Percentiles rank a stretch among this genome's conserved stretches.
These are phyloP conservation scores for Lysandra coridon DNA, from an alignment of 2,888 invertebrate species.

Conservation along the genomic window DNA sequence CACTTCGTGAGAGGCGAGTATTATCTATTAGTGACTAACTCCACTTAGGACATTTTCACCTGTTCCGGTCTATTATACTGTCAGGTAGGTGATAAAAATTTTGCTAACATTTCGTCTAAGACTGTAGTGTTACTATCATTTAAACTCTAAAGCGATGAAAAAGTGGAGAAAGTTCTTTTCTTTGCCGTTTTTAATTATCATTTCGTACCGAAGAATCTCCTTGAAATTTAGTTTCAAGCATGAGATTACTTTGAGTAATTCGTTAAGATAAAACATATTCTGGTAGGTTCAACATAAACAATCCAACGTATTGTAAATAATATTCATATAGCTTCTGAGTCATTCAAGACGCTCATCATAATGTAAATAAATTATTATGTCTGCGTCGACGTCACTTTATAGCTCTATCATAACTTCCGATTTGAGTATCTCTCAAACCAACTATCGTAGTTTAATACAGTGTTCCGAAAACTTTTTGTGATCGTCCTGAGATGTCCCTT, in stretches of 20 bases:
- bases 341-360: neutral
- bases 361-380: conserved; percentile 19
- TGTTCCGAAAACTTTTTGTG: no score
- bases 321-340: conserved; percentile 16
- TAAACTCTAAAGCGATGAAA: no score
- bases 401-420: neutral
- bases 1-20: neutral
- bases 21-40: conserved; percentile 7
- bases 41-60: neutral
- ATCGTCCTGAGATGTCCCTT: no score
- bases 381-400: neutral
- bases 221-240: no score
- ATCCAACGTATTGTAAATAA: neutral
- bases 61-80: neutral
- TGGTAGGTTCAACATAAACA: neutral
- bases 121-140: neutral
- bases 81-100: neutral
- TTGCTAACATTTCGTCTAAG: neutral
- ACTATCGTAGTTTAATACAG: no score
- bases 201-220: no score
- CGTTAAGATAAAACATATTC: no score
- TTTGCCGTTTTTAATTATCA: no score
- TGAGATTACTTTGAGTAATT: no score
- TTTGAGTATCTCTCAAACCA: neutral
- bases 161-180: no score